Evolutionary conservation across 2,888 invertebrate species (phyloP).

Genomic region (Drosophila neotestacea): DNA sequence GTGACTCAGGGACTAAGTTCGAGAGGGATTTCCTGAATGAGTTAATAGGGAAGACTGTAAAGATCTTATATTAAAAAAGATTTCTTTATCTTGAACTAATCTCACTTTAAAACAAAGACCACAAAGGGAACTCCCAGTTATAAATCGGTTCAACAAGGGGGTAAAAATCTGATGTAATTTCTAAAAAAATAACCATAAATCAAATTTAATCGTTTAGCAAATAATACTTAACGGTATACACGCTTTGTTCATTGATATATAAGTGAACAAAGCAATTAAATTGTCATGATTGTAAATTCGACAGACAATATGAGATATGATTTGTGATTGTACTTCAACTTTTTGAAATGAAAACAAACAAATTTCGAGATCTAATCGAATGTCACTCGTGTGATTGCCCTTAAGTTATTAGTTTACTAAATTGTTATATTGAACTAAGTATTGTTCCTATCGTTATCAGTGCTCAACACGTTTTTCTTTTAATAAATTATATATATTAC

Average conservation of each 20-base stretch:
- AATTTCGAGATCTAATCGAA: constrained; percentile 11
- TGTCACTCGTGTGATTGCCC: not conserved
- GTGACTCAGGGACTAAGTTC: too few relatives aligned
- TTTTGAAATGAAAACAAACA: constrained; percentile 7
- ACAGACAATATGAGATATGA: not conserved
- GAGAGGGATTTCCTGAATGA: too few relatives aligned
- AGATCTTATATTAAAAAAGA: too few relatives aligned
- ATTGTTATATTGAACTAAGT: not conserved
- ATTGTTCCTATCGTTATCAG: not conserved
- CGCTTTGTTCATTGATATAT: constrained; percentile 2
- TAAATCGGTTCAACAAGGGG: not conserved
- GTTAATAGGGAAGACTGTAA: too few relatives aligned
- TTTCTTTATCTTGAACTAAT: too few relatives aligned
- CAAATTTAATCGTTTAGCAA: constrained; percentile 1
- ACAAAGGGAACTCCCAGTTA: constrained; percentile 4
- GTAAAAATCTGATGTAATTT: not conserved
- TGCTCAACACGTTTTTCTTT: not conserved
- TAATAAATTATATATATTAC: too few relatives aligned
- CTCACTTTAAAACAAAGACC: not conserved
- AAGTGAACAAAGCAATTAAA: constrained; percentile 11
- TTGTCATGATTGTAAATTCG: constrained; percentile 16
- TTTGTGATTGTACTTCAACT: constrained; percentile 8
- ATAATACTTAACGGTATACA: constrained; percentile 1
- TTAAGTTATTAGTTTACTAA: not conserved
- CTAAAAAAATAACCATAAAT: constrained; percentile 6